Percentiles rank a stretch among this genome's conserved stretches.
Evolutionary conservation across 2,888 invertebrate species (phyloP).

Genomic region (Acanthosepion pharaonis): DNA sequence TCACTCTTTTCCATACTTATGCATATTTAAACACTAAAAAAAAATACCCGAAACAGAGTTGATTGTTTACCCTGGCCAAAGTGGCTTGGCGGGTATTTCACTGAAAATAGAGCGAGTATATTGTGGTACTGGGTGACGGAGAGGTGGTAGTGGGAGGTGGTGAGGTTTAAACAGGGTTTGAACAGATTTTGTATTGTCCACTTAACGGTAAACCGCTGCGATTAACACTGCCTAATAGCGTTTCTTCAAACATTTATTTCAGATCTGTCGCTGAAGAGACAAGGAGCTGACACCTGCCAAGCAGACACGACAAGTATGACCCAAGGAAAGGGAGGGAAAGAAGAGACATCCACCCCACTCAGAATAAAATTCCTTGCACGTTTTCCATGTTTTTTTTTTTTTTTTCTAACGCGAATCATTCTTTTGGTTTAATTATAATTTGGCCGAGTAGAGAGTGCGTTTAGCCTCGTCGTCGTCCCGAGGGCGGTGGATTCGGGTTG

Average conservation of each 20-base stretch:
- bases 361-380: not conserved
- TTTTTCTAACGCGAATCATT: not conserved
- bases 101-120: not conserved
- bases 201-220: not conserved
- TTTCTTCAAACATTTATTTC: conserved; percentile 33
- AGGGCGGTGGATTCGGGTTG: not conserved
- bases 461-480: not conserved
- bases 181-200: not conserved
- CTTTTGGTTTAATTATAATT: not conserved
- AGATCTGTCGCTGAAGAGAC: not conserved
- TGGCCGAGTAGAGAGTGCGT: not conserved
- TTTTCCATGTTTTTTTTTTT: not conserved
- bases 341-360: not conserved
- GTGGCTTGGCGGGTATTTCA: not conserved
- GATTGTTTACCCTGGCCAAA: conserved; percentile 17
- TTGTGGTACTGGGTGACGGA: not conserved
- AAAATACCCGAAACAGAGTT: not conserved
- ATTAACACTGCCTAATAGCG: not conserved
- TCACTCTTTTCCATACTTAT: too few species aligned
- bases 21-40: not conserved
- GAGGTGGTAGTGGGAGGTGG: not conserved
- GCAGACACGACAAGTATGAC: not conserved
- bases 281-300: conserved; percentile 33
- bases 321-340: not conserved
- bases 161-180: not conserved